phyloP scores from a whole-genome alignment of 2,797 vertebrate genomes.

The Ctenopoma multispine region DNA sequence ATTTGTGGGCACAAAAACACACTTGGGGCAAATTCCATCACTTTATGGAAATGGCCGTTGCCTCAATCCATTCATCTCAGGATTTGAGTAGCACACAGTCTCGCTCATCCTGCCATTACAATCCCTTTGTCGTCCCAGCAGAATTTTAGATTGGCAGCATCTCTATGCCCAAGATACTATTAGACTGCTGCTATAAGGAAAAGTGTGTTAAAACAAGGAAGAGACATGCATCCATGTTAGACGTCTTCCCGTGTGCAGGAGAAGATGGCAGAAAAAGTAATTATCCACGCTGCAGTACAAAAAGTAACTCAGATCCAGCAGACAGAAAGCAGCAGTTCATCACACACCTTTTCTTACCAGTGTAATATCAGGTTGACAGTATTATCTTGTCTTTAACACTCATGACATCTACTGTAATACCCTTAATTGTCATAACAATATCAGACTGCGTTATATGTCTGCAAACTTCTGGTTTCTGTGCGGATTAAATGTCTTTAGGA shows the following conservation, averaged over 20 bases:
- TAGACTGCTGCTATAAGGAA: constrained; percentile 25
- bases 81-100: constrained; percentile 60
- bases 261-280: constrained; percentile 65
- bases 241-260: constrained; percentile 59
- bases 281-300: constrained; percentile 47
- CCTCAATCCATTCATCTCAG: constrained; percentile 63
- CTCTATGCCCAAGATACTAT: constrained; percentile 11
- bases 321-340: constrained; percentile 36
- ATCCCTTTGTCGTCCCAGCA: constrained; percentile 46
- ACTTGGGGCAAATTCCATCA: constrained; percentile 64
- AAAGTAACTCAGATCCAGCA: too few relatives aligned
- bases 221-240: constrained; percentile 56
- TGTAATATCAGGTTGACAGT: neutral
- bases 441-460: constrained; percentile 9
- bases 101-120: constrained; percentile 55
- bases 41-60: constrained; percentile 69
- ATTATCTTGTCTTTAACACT: constrained; percentile 13
- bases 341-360: constrained; percentile 43
- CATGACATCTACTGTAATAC: constrained; percentile 15
- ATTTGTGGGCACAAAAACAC: constrained; percentile 65
- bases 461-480: constrained; percentile 7
- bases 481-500: constrained; percentile 3
- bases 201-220: constrained; percentile 48
- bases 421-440: neutral
- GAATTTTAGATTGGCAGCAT: constrained; percentile 22